phyloP scores from a whole-genome alignment of 2,113 vertebrate species.

The Crotophaga sulcirostris region DNA sequence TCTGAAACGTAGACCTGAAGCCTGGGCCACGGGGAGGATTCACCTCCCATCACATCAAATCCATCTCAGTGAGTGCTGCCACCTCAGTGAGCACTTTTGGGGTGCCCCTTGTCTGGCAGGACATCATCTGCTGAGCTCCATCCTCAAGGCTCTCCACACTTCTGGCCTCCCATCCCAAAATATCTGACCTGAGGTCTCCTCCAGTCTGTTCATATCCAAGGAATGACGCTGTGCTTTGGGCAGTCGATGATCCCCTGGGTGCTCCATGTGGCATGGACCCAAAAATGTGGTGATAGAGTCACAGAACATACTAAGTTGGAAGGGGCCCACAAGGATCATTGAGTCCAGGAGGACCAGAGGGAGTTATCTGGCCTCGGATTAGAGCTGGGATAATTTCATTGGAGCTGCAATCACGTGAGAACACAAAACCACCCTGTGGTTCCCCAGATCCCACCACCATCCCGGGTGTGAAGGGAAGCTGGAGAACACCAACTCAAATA shows the following conservation, averaged over 20 bases:
- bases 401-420: not conserved
- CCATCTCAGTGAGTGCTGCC: not conserved
- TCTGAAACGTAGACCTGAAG: not conserved
- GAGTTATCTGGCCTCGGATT: not conserved
- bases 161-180: not conserved
- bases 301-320: too few species aligned
- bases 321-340: too few species aligned
- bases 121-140: accelerated
- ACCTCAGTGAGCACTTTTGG: not conserved
- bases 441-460: not conserved
- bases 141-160: not conserved
- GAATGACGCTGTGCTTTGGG: not conserved
- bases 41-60: not conserved
- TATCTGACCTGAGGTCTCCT: not conserved
- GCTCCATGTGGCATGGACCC: not conserved
- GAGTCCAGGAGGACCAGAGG: not conserved
- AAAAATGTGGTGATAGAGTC: not conserved
- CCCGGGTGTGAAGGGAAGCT: accelerated
- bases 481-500: not conserved
- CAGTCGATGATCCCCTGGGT: not conserved
- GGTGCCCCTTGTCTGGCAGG: not conserved
- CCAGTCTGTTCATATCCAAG: not conserved
- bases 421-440: not conserved
- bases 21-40: not conserved
- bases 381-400: not conserved